Conservation (phyloP, 2,888 invertebrate genomes). For the Pecten maximus region DNA sequence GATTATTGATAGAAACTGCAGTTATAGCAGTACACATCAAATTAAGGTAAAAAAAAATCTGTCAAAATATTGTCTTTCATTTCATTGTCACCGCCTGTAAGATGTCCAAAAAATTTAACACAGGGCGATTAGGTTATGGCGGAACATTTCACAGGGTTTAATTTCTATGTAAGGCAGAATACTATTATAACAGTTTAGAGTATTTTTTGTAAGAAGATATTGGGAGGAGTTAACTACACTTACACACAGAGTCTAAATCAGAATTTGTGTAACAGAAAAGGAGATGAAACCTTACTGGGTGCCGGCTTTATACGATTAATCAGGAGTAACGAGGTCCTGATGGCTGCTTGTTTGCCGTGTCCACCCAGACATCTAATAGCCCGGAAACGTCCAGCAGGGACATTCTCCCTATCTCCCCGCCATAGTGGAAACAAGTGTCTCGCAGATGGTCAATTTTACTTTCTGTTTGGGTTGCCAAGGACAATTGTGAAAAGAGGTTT, state of each 20-base stretch:
- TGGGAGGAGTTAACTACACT: background rate
- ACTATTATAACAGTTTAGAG: too few species aligned
- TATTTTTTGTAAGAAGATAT: too few species aligned
- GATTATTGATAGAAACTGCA: too few species aligned
- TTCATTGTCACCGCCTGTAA: too few species aligned
- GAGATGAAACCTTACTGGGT: background rate
- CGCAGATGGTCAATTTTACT: constrained; percentile 33
- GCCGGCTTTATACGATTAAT: background rate
- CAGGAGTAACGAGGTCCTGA: background rate
- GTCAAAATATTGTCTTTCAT: too few species aligned
- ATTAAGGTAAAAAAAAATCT: too few species aligned
- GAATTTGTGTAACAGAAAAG: background rate
- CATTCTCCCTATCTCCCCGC: background rate
- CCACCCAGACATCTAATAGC: constrained; percentile 26
- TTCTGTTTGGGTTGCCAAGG: constrained; percentile 24
- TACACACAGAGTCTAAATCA: background rate
- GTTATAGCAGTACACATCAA: too few species aligned
- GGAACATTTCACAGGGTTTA: too few species aligned
- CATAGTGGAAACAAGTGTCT: constrained; percentile 22
- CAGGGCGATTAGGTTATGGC: too few species aligned
- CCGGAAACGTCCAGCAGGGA: constrained; percentile 2
- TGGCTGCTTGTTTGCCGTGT: background rate
- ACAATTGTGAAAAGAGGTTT: background rate
- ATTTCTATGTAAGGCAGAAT: too few species aligned
- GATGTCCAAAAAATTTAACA: too few species aligned